Conservation (phyloP, 1,140 invertebrate genomes). For the Mamestra configurata region DNA sequence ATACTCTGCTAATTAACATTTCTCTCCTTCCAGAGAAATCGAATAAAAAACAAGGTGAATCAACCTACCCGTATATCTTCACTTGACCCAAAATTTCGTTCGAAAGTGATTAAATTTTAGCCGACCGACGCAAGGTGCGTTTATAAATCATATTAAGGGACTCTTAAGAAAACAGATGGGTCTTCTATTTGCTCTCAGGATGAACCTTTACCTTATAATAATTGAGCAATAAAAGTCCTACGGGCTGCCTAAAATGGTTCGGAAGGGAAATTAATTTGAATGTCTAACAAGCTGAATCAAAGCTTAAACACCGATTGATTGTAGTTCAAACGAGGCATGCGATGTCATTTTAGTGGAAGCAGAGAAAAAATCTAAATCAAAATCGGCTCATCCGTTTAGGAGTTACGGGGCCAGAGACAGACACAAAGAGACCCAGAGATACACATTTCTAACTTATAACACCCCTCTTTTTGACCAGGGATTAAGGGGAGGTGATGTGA, state of each 20-base stretch:
- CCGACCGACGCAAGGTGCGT: not conserved
- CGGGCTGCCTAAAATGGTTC: conserved; percentile 17
- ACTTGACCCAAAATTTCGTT: not conserved
- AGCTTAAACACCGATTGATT: conserved; percentile 8
- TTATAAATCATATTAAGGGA: conserved; percentile 27
- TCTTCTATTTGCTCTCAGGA: conserved; percentile 14
- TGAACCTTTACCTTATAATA: conserved; percentile 34
- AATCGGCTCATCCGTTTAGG: no score
- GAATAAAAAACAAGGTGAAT: not conserved
- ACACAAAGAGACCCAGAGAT: no score
- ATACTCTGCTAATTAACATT: no score
- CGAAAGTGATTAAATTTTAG: conserved; percentile 11
- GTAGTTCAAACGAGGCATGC: not conserved
- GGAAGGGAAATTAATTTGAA: conserved; percentile 21
- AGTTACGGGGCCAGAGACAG: no score
- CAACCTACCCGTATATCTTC: not conserved
- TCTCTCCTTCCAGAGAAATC: no score
- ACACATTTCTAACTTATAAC: no score
- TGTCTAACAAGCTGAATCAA: conserved; percentile 38
- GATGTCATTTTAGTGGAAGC: no score
- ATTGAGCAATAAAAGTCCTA: conserved; percentile 47
- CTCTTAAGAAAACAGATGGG: conserved; percentile 46
- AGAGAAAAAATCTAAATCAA: no score
- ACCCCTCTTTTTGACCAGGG: no score
- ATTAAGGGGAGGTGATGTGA: no score